Conservation (phyloP, 23 tunicate genomes). For the Halocynthia aurantium region DNA sequence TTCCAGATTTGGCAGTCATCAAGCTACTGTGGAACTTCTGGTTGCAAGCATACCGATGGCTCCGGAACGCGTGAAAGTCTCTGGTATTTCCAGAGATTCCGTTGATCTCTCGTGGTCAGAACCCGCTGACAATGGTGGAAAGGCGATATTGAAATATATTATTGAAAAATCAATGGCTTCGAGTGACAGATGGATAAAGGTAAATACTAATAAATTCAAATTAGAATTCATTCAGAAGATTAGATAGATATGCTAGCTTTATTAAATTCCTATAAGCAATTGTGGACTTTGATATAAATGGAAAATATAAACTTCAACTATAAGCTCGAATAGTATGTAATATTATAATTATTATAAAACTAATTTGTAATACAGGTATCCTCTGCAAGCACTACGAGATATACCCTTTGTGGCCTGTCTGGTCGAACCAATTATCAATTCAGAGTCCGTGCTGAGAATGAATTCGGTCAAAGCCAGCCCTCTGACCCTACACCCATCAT, state of each 20-base stretch:
- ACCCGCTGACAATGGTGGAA: slow-evolving; percentile 92
- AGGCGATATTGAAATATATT: slow-evolving; percentile 72
- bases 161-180: slow-evolving; percentile 71
- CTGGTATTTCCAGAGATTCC: slow-evolving; percentile 80
- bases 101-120: slow-evolving; percentile 71
- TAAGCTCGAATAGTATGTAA: too few species aligned
- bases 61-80: slow-evolving; percentile 63
- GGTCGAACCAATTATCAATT: slow-evolving; percentile 82
- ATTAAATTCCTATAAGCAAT: too few species aligned
- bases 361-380: slow-evolving; percentile 7
- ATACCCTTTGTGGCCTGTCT: slow-evolving; percentile 76
- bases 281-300: too few species aligned
- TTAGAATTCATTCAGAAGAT: too few species aligned
- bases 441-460: slow-evolving; percentile 83
- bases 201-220: too few species aligned
- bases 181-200: slow-evolving; percentile 71
- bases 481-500: slow-evolving; percentile 54
- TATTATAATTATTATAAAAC: too few species aligned
- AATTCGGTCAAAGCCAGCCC: slow-evolving; percentile 58
- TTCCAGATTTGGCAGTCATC: slow-evolving; percentile 65
- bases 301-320: too few species aligned
- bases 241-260: too few species aligned
- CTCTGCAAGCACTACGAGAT: slow-evolving; percentile 59
- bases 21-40: slow-evolving; percentile 75
- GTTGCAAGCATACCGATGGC: slow-evolving; percentile 69